Conservation (phyloP, 2,888 invertebrate genomes). For the Heteropelma amictum region DNA sequence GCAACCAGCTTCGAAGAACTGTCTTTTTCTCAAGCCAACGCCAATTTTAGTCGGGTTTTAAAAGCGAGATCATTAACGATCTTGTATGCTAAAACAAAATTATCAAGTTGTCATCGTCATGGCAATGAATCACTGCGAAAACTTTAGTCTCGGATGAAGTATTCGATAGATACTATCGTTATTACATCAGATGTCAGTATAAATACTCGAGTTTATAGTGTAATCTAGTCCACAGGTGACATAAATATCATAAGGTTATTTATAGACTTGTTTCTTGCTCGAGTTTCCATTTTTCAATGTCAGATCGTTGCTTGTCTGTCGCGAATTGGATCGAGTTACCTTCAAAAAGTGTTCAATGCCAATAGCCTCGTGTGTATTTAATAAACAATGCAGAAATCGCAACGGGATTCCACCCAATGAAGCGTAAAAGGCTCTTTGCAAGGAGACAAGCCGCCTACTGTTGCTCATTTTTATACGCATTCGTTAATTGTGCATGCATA, state of each 20-base stretch:
- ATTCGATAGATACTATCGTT: too few species aligned
- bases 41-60: too few species aligned
- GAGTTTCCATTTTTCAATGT: too few species aligned
- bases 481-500: conserved; percentile 2
- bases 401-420: conserved; percentile 49
- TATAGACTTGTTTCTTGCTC: background rate
- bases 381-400: conserved; percentile 16
- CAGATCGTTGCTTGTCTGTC: too few species aligned
- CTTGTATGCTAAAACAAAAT: background rate
- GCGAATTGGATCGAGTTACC: background rate
- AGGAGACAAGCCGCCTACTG: conserved; percentile 39
- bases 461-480: background rate
- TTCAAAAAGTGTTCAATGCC: conserved; percentile 25
- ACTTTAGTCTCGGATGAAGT: too few species aligned
- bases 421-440: conserved; percentile 45
- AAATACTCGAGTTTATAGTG: too few species aligned
- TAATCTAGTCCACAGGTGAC: background rate
- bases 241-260: background rate
- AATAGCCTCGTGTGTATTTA: conserved; percentile 27
- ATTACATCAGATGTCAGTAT: too few species aligned
- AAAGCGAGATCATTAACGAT: background rate
- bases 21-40: too few species aligned
- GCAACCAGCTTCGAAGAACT: background rate
- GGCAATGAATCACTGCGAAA: too few species aligned
- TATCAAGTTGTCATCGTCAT: too few species aligned